phyloP scores from a whole-genome alignment of 2,113 vertebrate genomes.

The Anolis sagrei region DNA sequence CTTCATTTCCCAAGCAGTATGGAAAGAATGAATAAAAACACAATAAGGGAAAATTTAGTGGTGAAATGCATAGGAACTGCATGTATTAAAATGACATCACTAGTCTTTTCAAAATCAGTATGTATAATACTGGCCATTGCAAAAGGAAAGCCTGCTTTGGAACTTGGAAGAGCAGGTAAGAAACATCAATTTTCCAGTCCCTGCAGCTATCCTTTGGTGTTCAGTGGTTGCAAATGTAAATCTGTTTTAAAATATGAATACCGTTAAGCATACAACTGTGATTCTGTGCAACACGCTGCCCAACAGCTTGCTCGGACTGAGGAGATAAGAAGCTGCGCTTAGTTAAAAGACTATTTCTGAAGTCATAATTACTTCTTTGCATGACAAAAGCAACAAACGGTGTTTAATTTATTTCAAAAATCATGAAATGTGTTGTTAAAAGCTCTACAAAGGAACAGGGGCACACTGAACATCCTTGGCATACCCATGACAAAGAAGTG shows the following conservation, averaged over 20 bases:
- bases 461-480: not conserved
- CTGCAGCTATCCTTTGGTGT: slow-evolving; percentile 36
- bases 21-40: slow-evolving; percentile 6
- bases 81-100: not conserved
- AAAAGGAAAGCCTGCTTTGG: slow-evolving; percentile 1
- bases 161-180: not conserved
- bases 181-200: slow-evolving; percentile 3
- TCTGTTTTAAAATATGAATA: slow-evolving; percentile 26
- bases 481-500: not conserved
- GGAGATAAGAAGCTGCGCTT: slow-evolving; percentile 24
- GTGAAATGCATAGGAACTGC: not conserved
- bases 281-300: slow-evolving; percentile 14
- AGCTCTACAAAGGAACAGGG: not conserved
- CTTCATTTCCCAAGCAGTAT: not conserved
- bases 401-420: slow-evolving; percentile 26
- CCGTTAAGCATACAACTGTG: slow-evolving; percentile 8
- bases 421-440: slow-evolving; percentile 38
- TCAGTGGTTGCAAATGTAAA: slow-evolving; percentile 36
- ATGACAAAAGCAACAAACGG: slow-evolving; percentile 15
- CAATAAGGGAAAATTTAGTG: not conserved
- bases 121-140: not conserved
- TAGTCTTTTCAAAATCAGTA: slow-evolving; percentile 26
- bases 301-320: slow-evolving; percentile 37
- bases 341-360: not conserved
- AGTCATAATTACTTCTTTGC: slow-evolving; percentile 35